Percentiles rank a stretch among this genome's conserved stretches.
phyloP scores from a whole-genome alignment of 2,113 vertebrate genomes.

The Garra rufa region DNA sequence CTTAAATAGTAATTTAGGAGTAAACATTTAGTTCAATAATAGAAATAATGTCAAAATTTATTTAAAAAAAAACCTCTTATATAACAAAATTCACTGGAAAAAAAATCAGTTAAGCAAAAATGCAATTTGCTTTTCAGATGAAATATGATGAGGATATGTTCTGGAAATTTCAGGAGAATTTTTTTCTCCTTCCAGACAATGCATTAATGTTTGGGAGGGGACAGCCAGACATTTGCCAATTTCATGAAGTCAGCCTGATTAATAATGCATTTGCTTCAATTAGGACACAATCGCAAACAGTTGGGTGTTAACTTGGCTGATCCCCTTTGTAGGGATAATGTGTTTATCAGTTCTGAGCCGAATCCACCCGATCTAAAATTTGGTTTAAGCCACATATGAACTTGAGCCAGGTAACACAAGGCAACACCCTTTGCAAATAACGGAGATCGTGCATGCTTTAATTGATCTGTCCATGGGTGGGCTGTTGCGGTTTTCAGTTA shows the following conservation, averaged over 20 bases:
- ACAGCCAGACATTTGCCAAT: conserved; percentile 10
- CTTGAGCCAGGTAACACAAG: conserved; percentile 19
- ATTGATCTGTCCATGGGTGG: background rate
- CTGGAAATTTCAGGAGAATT: no score
- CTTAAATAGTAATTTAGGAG: background rate
- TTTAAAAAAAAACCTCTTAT: no score
- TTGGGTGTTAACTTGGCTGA: background rate
- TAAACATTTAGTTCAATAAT: background rate
- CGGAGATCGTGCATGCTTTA: background rate
- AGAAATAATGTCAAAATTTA: background rate
- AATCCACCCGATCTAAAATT: background rate
- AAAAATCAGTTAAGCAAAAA: no score
- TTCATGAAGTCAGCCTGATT: background rate
- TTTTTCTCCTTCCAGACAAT: no score
- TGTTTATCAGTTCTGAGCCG: conserved; percentile 18
- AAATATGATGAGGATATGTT: background rate
- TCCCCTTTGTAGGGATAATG: background rate
- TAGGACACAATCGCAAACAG: background rate
- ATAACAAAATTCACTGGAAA: no score
- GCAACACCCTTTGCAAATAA: conserved; percentile 45
- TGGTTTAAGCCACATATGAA: conserved; percentile 38
- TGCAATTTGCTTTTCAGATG: no score
- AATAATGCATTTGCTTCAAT: conserved; percentile 6
- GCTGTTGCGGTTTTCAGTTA: conserved; percentile 29
- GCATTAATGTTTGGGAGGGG: background rate